Evolutionary conservation across 2,113 vertebrate genomes (phyloP).

Genomic region (Nothoprocta perdicaria): DNA sequence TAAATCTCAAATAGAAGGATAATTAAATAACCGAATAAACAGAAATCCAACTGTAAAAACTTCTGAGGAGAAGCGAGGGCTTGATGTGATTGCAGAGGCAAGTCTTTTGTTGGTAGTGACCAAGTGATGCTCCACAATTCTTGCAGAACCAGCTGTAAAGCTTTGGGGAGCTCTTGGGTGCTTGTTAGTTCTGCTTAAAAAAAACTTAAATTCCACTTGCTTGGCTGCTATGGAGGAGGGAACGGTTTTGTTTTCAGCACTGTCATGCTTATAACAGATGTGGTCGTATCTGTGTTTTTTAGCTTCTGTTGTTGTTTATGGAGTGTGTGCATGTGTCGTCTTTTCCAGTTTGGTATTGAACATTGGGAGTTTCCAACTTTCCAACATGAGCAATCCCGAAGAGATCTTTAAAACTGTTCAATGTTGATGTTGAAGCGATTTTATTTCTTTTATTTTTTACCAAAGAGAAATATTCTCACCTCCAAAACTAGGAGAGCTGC

Average conservation of each 20-base stretch:
- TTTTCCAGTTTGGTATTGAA: background rate
- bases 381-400: background rate
- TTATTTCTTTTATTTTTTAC: background rate
- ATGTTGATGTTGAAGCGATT: background rate
- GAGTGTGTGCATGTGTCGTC: accelerated
- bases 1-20: background rate
- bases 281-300: background rate
- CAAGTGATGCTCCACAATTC: background rate
- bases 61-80: background rate
- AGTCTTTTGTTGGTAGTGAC: background rate
- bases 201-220: background rate
- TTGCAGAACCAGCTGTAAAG: background rate
- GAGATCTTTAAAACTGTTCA: background rate
- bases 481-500: background rate
- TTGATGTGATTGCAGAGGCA: background rate
- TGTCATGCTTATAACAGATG: background rate
- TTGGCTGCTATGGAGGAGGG: background rate
- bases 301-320: background rate
- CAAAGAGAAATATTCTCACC: background rate
- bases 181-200: background rate
- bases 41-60: background rate
- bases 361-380: background rate
- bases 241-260: background rate
- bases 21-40: background rate
- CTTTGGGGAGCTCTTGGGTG: background rate